Percentiles rank a stretch among this genome's conserved stretches.
phyloP scores from a whole-genome alignment of 2,888 invertebrate species.

The Gnatocerus cornutus region DNA sequence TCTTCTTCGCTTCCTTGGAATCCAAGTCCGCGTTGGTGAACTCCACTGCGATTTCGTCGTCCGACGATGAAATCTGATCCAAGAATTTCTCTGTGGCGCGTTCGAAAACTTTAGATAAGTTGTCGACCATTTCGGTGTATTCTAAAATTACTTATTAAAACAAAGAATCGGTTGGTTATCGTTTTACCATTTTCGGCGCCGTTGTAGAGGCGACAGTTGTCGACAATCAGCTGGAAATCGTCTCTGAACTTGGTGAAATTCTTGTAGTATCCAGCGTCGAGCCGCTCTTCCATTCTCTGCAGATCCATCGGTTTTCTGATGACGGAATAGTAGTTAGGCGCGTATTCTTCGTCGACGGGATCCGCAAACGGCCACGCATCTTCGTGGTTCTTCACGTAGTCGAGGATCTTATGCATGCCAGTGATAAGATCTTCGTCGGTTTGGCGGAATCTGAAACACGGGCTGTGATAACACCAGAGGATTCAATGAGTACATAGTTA shows the following conservation, averaged over 20 bases:
- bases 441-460: constrained; percentile 79
- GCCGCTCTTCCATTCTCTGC: constrained; percentile 88
- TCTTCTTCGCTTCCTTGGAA: constrained; percentile 52
- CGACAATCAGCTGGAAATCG: constrained; percentile 93
- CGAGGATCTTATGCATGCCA: constrained; percentile 93
- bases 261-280: constrained; percentile 87
- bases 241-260: constrained; percentile 86
- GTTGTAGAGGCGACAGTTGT: constrained; percentile 94
- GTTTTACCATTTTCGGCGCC: constrained; percentile 90
- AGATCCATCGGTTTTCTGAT: constrained; percentile 90
- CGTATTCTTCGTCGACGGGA: constrained; percentile 94
- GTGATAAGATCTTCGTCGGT: constrained; percentile 89
- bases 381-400: constrained; percentile 88
- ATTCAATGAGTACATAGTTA: constrained; percentile 3
- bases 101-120: constrained; percentile 86
- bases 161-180: background rate
- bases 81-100: constrained; percentile 88
- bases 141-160: constrained; percentile 73
- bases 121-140: constrained; percentile 91
- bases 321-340: constrained; percentile 87
- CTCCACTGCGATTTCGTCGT: constrained; percentile 83
- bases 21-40: constrained; percentile 73
- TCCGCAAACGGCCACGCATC: constrained; percentile 97
- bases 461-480: background rate
- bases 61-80: constrained; percentile 86